A percentile compares a stretch with the other conserved stretches of the same genome.
These are phyloP conservation scores for Riparia riparia DNA, from an alignment of 2,113 vertebrate genomes.

Conservation along the genomic window DNA sequence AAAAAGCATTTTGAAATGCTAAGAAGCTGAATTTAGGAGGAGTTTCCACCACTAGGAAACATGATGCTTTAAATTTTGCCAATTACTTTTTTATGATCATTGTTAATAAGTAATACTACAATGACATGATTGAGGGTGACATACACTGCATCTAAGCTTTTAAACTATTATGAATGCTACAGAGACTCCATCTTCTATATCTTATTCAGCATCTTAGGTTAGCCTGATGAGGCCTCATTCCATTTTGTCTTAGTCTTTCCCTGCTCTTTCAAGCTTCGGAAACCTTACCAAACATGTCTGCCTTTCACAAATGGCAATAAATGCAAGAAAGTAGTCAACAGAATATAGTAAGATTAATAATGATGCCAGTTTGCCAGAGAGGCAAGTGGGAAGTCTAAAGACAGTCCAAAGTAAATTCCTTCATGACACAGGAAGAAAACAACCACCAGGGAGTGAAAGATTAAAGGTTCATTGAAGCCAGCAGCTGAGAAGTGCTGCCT, in stretches of 20 bases:
- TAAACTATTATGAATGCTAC: slow-evolving; percentile 61
- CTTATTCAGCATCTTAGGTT: slow-evolving; percentile 29
- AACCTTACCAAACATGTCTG: neutral
- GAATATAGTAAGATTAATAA: neutral
- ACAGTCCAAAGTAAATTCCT: neutral
- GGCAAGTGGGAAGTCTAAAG: neutral
- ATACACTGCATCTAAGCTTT: slow-evolving; percentile 41
- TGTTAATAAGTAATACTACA: slow-evolving; percentile 54
- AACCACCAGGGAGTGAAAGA: neutral
- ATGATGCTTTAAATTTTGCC: neutral
- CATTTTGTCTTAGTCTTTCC: neutral
- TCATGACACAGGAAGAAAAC: neutral
- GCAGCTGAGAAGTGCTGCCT: neutral
- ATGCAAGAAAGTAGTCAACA: neutral
- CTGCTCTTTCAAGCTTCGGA: neutral
- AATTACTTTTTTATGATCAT: slow-evolving; percentile 58
- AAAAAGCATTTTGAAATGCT: neutral
- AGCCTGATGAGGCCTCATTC: neutral
- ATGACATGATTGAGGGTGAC: slow-evolving; percentile 27
- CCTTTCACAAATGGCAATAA: neutral
- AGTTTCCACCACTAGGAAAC: neutral
- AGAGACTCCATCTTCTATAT: neutral
- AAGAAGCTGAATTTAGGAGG: neutral
- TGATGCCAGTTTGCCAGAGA: neutral
- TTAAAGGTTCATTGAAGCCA: neutral